Evolutionary conservation across 1,140 invertebrate genomes (phyloP).

Genomic region (Drosophila sp.): DNA sequence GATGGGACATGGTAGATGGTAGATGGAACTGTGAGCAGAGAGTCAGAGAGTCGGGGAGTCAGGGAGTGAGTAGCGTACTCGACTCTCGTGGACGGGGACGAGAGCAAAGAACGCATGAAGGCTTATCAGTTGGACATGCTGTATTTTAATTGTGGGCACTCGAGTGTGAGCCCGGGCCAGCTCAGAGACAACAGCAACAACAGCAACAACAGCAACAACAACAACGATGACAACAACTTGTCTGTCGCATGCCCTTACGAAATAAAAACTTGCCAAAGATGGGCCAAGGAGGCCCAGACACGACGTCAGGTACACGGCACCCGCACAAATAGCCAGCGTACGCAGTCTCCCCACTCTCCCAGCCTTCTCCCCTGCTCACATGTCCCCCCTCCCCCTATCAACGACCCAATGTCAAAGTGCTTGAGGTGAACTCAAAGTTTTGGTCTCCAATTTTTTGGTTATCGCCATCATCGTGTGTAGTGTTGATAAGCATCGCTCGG

Average conservation of each 20-base stretch:
- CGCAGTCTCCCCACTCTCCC: neutral
- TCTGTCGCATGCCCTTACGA: conserved; percentile 8
- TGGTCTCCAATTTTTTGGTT: conserved; percentile 56
- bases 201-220: conserved; percentile 33
- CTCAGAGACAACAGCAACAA: conserved; percentile 38
- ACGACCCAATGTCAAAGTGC: neutral
- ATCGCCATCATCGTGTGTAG: conserved; percentile 53
- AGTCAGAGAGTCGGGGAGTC: no score
- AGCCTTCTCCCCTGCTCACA: neutral
- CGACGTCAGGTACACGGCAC: conserved; percentile 35
- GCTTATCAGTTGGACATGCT: conserved; percentile 81
- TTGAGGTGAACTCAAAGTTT: conserved; percentile 50
- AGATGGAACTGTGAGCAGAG: no score
- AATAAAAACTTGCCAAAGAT: conserved; percentile 26
- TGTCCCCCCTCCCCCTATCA: neutral
- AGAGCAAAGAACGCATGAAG: conserved; percentile 77
- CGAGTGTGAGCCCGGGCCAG: conserved; percentile 64
- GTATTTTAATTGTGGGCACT: conserved; percentile 81
- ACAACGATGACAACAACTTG: conserved; percentile 38
- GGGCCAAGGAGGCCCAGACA: conserved; percentile 23
- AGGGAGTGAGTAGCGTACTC: no score
- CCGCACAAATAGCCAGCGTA: conserved; percentile 49
- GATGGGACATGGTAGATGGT: no score
- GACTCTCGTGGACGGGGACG: conserved; percentile 27
- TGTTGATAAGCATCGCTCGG: conserved; percentile 45